Evolutionary conservation across 2,797 vertebrate species (phyloP).

Genomic region (Ispidina picta): DNA sequence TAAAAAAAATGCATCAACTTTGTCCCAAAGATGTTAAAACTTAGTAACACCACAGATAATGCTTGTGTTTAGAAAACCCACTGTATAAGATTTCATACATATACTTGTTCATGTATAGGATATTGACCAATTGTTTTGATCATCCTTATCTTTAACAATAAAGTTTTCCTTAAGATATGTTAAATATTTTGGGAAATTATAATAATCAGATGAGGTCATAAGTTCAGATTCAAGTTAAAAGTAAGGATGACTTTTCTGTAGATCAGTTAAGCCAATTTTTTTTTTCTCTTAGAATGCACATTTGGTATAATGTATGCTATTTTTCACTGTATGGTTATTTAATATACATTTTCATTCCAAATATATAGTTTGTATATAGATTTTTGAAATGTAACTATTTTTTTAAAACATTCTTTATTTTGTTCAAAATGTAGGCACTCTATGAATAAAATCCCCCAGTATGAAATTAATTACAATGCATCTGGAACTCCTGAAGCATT

Average conservation of each 20-base stretch:
- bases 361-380: background rate
- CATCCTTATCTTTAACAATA: background rate
- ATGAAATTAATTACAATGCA: constrained; percentile 39
- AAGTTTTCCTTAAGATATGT: background rate
- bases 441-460: constrained; percentile 9
- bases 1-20: background rate
- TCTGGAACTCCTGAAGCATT: constrained; percentile 81
- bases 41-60: background rate
- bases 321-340: constrained; percentile 26
- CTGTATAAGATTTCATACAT: background rate
- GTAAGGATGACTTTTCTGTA: background rate
- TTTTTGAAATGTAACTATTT: constrained; percentile 8
- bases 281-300: background rate
- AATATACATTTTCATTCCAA: background rate
- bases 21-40: background rate
- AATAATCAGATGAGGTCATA: background rate
- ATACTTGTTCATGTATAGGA: background rate
- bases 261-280: background rate
- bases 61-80: background rate
- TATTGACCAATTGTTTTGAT: background rate
- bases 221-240: background rate
- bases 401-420: constrained; percentile 37
- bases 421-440: constrained; percentile 20
- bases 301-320: background rate
- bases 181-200: background rate